phyloP scores from a whole-genome alignment of 2,113 vertebrate species.

The Abramis brama region DNA sequence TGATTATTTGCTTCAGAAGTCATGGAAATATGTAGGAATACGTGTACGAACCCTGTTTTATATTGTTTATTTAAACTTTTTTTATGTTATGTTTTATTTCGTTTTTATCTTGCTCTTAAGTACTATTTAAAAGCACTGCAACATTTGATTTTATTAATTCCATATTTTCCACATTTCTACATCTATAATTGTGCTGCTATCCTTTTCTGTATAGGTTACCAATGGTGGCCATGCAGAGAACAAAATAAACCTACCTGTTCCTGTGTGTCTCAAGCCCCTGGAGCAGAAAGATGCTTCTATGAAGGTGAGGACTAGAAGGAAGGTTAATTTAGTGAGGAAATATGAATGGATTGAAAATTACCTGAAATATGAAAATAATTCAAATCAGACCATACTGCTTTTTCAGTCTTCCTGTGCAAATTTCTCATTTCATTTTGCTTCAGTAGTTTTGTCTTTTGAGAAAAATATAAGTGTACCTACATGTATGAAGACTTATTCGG shows the following conservation, averaged over 20 bases:
- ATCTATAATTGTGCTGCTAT: background rate
- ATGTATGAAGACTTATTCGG: background rate
- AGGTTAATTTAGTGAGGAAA: background rate
- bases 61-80: background rate
- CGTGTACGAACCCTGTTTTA: background rate
- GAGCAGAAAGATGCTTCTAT: constrained; percentile 95
- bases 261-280: constrained; percentile 92
- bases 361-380: background rate
- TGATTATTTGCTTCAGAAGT: too few species aligned
- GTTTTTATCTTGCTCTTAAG: background rate
- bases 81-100: background rate
- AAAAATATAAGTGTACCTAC: background rate
- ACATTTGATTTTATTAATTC: background rate
- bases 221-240: constrained; percentile 88
- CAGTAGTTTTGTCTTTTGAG: background rate
- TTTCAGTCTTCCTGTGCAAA: too few species aligned
- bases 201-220: constrained; percentile 57
- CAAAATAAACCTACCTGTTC: constrained; percentile 92
- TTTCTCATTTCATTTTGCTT: background rate
- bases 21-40: too few species aligned
- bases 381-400: background rate
- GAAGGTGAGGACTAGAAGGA: constrained; percentile 80
- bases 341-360: background rate
- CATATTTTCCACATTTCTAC: background rate
- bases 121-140: background rate